Base-by-base conservation (phyloP, 2,113 vertebrate genomes). In the Rhinoderma darwinii region DNA sequence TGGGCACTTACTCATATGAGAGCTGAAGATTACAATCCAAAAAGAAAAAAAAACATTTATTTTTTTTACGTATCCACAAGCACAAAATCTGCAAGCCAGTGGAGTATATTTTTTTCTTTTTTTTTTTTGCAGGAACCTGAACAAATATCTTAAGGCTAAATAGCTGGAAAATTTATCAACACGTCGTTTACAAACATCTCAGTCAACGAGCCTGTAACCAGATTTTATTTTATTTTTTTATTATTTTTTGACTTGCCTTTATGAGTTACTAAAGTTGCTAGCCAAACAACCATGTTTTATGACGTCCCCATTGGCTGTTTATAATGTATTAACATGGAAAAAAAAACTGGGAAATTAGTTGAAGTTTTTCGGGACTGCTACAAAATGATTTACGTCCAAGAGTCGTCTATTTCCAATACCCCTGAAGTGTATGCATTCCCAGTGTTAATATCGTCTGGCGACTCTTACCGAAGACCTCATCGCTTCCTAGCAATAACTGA, bases 1-100 rank as follows among this genome's bases (percentile, higher is more conserved):
- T 90, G 93, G 94, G 93, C 94, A 91, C 89, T 92, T 93, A 93
- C 89, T 91, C 93, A 93, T 88, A 81, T 90, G 68, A 93, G 93
- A 93, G 92, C 93, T 92, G 92, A 94, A 91, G 87, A 93, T 89
- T 92, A 79, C 79, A 91, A 91, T 91, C 89, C 86, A 74, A 88
- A 88, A 92, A 92, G 89, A 89, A 86, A 63, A 43, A 39, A 66
- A 91, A 91, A 90, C 88, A 84, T 63, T 63, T 17, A 43, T 66
- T 63, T 66, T 66, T 79, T 89, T 88, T 90, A 91, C 91, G 91
- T 90, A 89, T 89, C 90, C 90, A 92, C 89, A 72, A 91, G 88
- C 72, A 22, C 15, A 87, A 91, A 89, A 86, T 90, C 88, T 86
- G 90, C 70, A 0, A 84, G 84, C 59, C 89, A 73, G 27, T 74